Percentiles rank a stretch among this genome's conserved stretches.
Conservation (phyloP, 2,888 invertebrate genomes). For the Athalia rosae region DNA sequence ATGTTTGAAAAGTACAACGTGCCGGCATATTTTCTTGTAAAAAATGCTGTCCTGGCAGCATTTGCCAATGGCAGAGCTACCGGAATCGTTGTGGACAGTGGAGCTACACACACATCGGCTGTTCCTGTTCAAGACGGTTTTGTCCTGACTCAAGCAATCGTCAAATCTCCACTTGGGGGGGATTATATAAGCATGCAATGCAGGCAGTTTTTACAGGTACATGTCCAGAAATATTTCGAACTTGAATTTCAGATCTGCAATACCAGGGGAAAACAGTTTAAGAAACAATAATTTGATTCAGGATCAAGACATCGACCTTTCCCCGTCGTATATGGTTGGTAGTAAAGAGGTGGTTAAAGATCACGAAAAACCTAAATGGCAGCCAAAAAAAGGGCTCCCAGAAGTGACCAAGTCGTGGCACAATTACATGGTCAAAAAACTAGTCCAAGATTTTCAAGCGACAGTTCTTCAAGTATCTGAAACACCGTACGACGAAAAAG, state of each 20-base stretch:
- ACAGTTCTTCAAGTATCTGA: conserved; percentile 90
- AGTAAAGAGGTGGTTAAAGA: conserved; percentile 94
- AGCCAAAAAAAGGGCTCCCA: conserved; percentile 82
- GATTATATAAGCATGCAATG: conserved; percentile 92
- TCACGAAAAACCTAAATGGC: conserved; percentile 90
- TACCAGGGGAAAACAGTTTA: not conserved
- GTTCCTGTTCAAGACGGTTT: conserved; percentile 98
- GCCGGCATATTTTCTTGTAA: conserved; percentile 98
- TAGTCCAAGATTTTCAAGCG: conserved; percentile 84
- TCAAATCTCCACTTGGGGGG: conserved; percentile 96
- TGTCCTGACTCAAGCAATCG: conserved; percentile 95
- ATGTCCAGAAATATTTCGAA: not conserved
- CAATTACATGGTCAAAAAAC: conserved; percentile 93
- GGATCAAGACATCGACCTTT: conserved; percentile 81
- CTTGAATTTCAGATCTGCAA: not conserved
- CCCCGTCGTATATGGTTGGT: conserved; percentile 85
- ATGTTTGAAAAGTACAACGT: conserved; percentile 99
- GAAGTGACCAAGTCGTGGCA: conserved; percentile 95
- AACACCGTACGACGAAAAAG: conserved; percentile 91
- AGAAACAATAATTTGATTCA: conserved; percentile 55
- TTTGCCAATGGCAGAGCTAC: conserved; percentile 96
- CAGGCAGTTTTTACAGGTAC: conserved; percentile 78
- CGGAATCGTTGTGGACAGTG: conserved; percentile 94
- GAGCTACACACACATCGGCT: conserved; percentile 98
- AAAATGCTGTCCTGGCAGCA: conserved; percentile 97